phyloP scores from a whole-genome alignment of 2,888 invertebrate genomes.

The Hetaerina titia region DNA sequence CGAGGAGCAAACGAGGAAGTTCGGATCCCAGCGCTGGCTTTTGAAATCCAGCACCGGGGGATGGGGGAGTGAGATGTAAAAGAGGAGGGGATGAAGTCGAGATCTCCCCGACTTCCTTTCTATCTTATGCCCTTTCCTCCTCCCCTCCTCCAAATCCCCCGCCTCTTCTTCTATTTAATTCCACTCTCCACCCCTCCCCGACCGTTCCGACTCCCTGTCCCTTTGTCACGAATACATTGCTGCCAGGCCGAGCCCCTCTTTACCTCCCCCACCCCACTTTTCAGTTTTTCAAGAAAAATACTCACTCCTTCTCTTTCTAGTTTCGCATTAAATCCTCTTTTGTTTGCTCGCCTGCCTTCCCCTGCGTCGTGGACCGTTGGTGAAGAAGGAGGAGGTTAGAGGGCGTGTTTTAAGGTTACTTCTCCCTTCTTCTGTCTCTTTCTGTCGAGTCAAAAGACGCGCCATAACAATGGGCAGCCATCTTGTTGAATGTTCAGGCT shows the following conservation, averaged over 20 bases:
- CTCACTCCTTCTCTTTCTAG: neutral
- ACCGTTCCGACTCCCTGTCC: neutral
- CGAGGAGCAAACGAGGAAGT: neutral
- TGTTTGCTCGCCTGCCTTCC: constrained; percentile 11
- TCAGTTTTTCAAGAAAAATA: neutral
- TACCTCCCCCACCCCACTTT: neutral
- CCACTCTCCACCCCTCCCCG: neutral
- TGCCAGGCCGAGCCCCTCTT: neutral
- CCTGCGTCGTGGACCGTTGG: neutral
- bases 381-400: neutral
- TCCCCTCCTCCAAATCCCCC: neutral
- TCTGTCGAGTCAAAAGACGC: constrained; percentile 14
- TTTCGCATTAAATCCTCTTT: constrained; percentile 20
- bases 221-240: neutral
- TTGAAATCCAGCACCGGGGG: neutral
- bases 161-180: neutral
- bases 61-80: neutral
- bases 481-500: neutral
- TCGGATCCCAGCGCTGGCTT: constrained; percentile 13
- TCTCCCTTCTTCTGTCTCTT: constrained; percentile 1
- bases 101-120: neutral
- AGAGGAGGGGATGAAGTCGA: neutral
- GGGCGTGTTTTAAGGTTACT: neutral
- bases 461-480: constrained; percentile 1
- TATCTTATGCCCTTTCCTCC: neutral